phyloP scores from a whole-genome alignment of 2,113 vertebrate species.

The Pelusios castaneus region DNA sequence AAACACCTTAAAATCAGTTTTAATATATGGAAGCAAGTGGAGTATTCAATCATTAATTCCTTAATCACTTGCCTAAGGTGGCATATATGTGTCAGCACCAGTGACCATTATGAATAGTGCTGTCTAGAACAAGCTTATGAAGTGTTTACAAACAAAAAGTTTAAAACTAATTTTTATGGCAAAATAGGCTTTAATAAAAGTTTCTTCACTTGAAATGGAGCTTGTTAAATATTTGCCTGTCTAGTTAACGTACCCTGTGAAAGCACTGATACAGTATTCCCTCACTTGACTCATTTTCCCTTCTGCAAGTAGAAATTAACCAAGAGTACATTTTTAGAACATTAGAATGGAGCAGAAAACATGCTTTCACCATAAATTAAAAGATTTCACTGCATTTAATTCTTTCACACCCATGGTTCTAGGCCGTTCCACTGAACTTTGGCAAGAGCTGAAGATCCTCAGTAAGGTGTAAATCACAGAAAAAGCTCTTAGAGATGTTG shows the following conservation, averaged over 20 bases:
- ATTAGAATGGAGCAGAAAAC: background rate
- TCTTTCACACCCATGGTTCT: background rate
- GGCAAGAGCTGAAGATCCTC: conserved; percentile 5
- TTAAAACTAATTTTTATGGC: background rate
- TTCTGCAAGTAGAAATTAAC: background rate
- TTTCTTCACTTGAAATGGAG: background rate
- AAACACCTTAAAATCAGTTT: background rate
- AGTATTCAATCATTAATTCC: background rate
- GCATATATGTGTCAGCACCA: background rate
- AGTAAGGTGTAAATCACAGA: background rate
- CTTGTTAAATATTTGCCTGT: background rate
- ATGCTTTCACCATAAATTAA: background rate
- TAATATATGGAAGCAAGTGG: background rate
- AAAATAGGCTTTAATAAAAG: background rate
- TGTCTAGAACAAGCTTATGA: background rate
- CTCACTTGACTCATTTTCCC: background rate
- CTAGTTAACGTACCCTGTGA: background rate
- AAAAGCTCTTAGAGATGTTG: background rate
- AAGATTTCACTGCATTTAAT: background rate
- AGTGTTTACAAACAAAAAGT: background rate
- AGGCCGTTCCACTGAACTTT: conserved; percentile 13
- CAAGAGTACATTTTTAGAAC: background rate
- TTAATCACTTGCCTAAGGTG: background rate
- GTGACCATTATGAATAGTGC: background rate
- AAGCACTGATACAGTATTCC: background rate